Base-by-base conservation (phyloP, 2,888 invertebrate species). In the Phyllotreta striolata region DNA sequence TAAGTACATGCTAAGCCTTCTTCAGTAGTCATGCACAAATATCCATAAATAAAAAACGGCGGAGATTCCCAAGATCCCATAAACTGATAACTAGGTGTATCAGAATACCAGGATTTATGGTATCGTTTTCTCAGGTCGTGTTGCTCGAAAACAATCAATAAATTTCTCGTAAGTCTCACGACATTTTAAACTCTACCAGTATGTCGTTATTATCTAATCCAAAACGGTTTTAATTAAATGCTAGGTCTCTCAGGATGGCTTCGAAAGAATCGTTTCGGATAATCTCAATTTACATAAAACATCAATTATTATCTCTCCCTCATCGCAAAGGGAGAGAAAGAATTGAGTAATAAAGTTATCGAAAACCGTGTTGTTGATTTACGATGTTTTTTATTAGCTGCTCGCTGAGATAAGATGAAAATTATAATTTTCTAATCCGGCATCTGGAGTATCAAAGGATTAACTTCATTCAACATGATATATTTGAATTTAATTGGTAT, bases 101-200 rank as follows among this genome's bases (percentile, higher is more conserved):
- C 63, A 55, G 67, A 61, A 66, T 62, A 62, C 52, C 52, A 49
- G 56, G 66, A 68, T 64, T 66, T 66, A 68, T 47, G 40, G 62
- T 63, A 64, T 59, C 62, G 66, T 41, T 56, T 67, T 55, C 61
- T 46, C 58, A 59, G 55, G 68, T 68, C 68, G 66, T 68, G 68
- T 68, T 64, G 55, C 62, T 56, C 58, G 62, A 51, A 63, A 66
- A 54, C 66, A 61, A 55, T 61, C 66, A 49, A 66, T 64, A 66
- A 68, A 63, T 66, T 68, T 58, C 55, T 58, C 49, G 43, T 46
- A 62, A 62, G 57, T 62, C 57, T 65, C 65, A 65, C 65, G 65
- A 65, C 65, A 54, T 56, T 57, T 52, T 62, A 37, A 38, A 60
- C 41, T 52, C 59, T 51, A 12, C 51, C 43, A 44, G 47, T 52